Percentiles rank a stretch among this genome's conserved stretches.
These are phyloP conservation scores for Aphelenchoides avenae DNA, from an alignment of 1,140 invertebrate genomes.

Conservation along the genomic window DNA sequence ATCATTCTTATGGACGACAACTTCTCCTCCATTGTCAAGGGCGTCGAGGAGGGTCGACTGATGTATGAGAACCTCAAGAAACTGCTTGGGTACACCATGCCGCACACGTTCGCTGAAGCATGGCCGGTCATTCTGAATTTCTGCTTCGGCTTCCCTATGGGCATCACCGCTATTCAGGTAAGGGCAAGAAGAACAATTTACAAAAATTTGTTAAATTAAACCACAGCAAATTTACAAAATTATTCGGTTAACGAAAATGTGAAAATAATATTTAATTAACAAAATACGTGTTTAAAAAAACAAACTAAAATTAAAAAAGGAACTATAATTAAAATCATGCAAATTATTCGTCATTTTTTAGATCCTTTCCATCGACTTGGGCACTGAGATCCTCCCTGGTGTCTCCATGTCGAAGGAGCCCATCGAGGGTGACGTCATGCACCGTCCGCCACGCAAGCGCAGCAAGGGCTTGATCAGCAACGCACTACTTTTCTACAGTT, in stretches of 20 bases:
- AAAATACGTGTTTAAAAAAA: conserved; percentile 11
- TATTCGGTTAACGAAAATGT: too few relatives aligned
- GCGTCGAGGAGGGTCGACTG: conserved; percentile 59
- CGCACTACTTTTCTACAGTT: conserved; percentile 34
- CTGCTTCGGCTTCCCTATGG: conserved; percentile 34
- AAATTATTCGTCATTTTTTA: conserved; percentile 49
- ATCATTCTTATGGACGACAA: conserved; percentile 59
- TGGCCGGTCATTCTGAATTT: conserved; percentile 39
- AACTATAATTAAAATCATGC: neutral
- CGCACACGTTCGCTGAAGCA: conserved; percentile 37
- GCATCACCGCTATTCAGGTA: conserved; percentile 35
- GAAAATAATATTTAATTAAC: too few relatives aligned
- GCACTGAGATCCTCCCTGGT: conserved; percentile 60
- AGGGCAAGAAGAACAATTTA: too few relatives aligned
- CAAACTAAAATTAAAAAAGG: neutral
- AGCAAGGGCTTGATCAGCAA: conserved; percentile 56
- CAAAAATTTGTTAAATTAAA: neutral
- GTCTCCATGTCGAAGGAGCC: conserved; percentile 62
- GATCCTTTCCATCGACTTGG: conserved; percentile 55
- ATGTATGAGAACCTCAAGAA: conserved; percentile 63
- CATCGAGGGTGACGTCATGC: conserved; percentile 46
- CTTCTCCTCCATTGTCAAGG: conserved; percentile 58
- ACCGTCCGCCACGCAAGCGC: conserved; percentile 56
- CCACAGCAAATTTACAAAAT: too few relatives aligned
- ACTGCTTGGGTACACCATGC: conserved; percentile 59